These are phyloP conservation scores for Drosophila neocordata DNA, from an alignment of 1,140 invertebrate genomes.

Conservation along the genomic window DNA sequence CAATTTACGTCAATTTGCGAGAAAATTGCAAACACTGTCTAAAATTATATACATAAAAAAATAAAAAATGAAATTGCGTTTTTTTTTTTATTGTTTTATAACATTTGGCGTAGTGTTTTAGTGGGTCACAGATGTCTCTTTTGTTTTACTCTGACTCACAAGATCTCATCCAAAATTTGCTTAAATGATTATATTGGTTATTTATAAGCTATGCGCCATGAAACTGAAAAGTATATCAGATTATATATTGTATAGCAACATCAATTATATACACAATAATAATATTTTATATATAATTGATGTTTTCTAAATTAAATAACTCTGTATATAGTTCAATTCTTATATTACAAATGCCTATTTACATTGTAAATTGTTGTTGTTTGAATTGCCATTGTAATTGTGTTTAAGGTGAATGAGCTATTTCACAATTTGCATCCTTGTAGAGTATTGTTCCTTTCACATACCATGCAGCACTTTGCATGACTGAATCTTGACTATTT, in stretches of 20 bases:
- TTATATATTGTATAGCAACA: neutral
- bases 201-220: neutral
- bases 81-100: neutral
- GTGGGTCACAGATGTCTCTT: neutral
- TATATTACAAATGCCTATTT: too few relatives aligned
- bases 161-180: slow-evolving; percentile 2
- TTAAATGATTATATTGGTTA: neutral
- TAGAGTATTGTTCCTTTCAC: neutral
- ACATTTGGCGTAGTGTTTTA: neutral
- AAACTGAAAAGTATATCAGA: neutral
- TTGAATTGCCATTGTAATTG: too few relatives aligned
- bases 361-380: too few relatives aligned
- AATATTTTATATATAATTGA: neutral
- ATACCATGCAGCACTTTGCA: neutral
- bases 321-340: too few relatives aligned
- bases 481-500: neutral
- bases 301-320: too few relatives aligned
- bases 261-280: neutral
- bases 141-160: neutral
- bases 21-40: slow-evolving; percentile 1
- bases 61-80: neutral
- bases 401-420: neutral
- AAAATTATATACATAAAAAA: neutral
- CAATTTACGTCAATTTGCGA: slow-evolving; percentile 8
- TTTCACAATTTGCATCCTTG: neutral